Evolutionary conservation across 1,140 invertebrate genomes (phyloP).

Genomic region (Ceratitis capitata): DNA sequence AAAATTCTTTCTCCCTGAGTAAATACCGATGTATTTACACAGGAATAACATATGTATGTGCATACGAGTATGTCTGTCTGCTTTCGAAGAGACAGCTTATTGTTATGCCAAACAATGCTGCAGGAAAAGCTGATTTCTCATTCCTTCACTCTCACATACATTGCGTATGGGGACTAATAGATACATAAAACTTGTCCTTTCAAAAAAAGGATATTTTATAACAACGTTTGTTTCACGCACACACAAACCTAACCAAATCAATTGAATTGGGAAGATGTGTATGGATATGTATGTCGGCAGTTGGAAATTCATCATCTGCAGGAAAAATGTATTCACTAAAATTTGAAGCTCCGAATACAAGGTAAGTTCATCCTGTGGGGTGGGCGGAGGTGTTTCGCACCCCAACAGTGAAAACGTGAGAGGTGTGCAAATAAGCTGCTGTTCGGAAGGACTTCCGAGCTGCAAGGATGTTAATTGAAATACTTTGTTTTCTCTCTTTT

Average conservation of each 20-base stretch:
- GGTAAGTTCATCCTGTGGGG: background rate
- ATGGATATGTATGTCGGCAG: background rate
- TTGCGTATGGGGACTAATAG: background rate
- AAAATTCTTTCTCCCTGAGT: no score
- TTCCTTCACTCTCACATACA: constrained; percentile 6
- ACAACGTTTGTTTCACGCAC: no score
- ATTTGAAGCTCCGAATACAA: background rate
- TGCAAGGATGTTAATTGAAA: background rate
- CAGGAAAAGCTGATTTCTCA: constrained; percentile 19
- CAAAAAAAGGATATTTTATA: no score
- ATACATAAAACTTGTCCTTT: background rate
- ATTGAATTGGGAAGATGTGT: background rate
- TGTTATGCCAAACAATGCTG: constrained; percentile 16
- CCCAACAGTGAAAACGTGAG: background rate
- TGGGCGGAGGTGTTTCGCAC: background rate
- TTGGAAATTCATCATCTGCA: constrained; percentile 5
- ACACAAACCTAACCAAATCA: no score
- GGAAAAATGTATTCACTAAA: background rate
- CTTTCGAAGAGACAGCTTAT: constrained; percentile 9
- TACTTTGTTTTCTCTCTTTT: background rate
- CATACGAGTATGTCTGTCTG: background rate
- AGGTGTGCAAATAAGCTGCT: background rate
- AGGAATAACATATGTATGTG: background rate
- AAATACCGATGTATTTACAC: no score
- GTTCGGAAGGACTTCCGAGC: no score